Conservation (phyloP, 2,888 invertebrate genomes). For the Gymnocheta viridis region DNA sequence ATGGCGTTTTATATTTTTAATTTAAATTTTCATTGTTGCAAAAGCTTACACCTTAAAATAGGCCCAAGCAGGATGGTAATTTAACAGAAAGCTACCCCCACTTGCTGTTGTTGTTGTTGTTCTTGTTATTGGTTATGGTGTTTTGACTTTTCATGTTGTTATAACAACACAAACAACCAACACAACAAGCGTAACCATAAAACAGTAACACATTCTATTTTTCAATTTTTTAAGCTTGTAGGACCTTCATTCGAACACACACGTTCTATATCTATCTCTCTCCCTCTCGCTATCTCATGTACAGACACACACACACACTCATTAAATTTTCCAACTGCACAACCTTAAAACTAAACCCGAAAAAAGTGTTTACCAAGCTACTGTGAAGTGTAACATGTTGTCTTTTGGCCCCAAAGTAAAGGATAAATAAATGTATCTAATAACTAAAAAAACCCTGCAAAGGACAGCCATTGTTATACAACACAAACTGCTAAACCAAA, state of each 20-base stretch:
- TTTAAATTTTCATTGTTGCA: slow-evolving; percentile 51
- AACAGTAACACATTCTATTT: slow-evolving; percentile 12
- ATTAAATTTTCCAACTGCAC: not conserved
- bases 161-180: slow-evolving; percentile 50
- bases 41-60: slow-evolving; percentile 32
- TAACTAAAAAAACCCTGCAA: not conserved
- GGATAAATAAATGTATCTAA: not conserved
- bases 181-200: slow-evolving; percentile 36
- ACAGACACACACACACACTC: not conserved
- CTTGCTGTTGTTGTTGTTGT: not conserved
- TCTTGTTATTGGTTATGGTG: slow-evolving; percentile 9
- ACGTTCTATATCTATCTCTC: no score
- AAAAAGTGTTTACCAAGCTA: not conserved
- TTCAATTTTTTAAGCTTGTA: slow-evolving; percentile 2
- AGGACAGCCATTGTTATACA: slow-evolving; percentile 29
- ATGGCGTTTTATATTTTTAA: slow-evolving; percentile 41
- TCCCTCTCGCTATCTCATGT: no score
- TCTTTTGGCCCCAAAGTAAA: slow-evolving; percentile 13
- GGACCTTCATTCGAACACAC: not conserved
- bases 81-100: not conserved
- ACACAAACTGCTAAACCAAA: slow-evolving; percentile 5
- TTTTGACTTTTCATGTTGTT: slow-evolving; percentile 56
- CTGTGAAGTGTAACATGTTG: slow-evolving; percentile 32
- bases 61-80: not conserved
- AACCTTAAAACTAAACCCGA: slow-evolving; percentile 8